These are phyloP conservation scores for Coturnix japonica DNA, from an alignment of 2,113 vertebrate species.

Conservation along the genomic window DNA sequence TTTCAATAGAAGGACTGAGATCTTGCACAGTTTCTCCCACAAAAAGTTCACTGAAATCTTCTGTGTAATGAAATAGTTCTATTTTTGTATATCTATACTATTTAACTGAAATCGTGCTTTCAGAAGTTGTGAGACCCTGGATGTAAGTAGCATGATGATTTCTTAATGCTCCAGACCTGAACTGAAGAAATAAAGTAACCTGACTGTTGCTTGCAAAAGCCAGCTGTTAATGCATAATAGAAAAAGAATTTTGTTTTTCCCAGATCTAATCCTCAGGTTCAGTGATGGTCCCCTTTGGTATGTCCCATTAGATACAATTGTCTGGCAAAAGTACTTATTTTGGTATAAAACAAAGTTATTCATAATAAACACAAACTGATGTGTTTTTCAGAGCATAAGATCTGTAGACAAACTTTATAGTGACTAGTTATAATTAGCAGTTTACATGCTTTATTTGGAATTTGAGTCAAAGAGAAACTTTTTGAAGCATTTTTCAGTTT, in stretches of 20 bases:
- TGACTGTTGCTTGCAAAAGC: slow-evolving; percentile 58
- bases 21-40: not conserved
- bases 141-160: not conserved
- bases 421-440: slow-evolving; percentile 15
- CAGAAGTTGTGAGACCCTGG: not conserved
- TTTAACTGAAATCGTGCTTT: not conserved
- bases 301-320: slow-evolving; percentile 69
- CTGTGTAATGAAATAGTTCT: not conserved
- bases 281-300: slow-evolving; percentile 58
- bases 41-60: not conserved
- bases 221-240: slow-evolving; percentile 73
- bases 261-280: slow-evolving; percentile 67
- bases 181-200: slow-evolving; percentile 50
- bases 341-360: slow-evolving; percentile 57
- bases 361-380: slow-evolving; percentile 57
- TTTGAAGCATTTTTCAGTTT: not conserved
- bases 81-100: not conserved
- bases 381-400: not conserved
- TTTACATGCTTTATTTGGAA: not conserved
- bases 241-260: slow-evolving; percentile 77
- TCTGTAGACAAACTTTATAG: slow-evolving; percentile 10
- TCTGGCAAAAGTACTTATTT: slow-evolving; percentile 56
- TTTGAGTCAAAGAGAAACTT: not conserved
- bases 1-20: not conserved
- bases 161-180: slow-evolving; percentile 29